phyloP scores from a whole-genome alignment of 2,113 vertebrate species.

The Sebastes schlegelii region DNA sequence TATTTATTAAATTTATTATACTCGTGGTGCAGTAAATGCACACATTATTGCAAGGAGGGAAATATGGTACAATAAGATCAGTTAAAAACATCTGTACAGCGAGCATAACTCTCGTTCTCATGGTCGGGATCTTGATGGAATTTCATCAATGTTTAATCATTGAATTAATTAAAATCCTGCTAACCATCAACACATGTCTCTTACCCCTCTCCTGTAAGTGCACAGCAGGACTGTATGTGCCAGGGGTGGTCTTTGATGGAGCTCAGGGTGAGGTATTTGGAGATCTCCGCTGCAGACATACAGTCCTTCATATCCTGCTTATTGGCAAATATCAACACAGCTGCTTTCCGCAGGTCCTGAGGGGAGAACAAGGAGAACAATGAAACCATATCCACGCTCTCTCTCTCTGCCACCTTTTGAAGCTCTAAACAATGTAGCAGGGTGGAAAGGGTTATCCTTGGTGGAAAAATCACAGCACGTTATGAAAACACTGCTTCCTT shows the following conservation, averaged over 20 bases:
- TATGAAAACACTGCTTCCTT: slow-evolving; percentile 17
- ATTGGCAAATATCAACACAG: slow-evolving; percentile 98
- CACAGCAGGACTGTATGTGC: slow-evolving; percentile 99
- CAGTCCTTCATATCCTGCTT: slow-evolving; percentile 99
- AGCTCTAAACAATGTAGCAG: slow-evolving; percentile 23
- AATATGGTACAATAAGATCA: too few species aligned
- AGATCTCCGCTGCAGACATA: slow-evolving; percentile 98
- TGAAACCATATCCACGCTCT: slow-evolving; percentile 12
- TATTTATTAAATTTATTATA: not conserved
- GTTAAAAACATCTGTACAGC: slow-evolving; percentile 4
- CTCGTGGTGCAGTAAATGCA: not conserved
- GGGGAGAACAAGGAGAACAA: slow-evolving; percentile 42
- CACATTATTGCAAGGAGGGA: not conserved
- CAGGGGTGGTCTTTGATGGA: slow-evolving; percentile 99
- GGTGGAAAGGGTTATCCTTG: not conserved
- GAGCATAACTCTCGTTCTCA: not conserved
- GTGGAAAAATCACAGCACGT: not conserved
- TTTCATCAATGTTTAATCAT: not conserved
- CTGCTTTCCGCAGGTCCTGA: slow-evolving; percentile 96
- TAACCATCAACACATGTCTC: slow-evolving; percentile 29
- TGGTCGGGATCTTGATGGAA: not conserved
- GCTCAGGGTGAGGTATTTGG: slow-evolving; percentile 96
- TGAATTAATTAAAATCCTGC: slow-evolving; percentile 5
- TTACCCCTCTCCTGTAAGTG: slow-evolving; percentile 97
- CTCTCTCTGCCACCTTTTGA: slow-evolving; percentile 1